Conservation (phyloP, 2,888 invertebrate genomes). For the Metallyticus violacea region DNA sequence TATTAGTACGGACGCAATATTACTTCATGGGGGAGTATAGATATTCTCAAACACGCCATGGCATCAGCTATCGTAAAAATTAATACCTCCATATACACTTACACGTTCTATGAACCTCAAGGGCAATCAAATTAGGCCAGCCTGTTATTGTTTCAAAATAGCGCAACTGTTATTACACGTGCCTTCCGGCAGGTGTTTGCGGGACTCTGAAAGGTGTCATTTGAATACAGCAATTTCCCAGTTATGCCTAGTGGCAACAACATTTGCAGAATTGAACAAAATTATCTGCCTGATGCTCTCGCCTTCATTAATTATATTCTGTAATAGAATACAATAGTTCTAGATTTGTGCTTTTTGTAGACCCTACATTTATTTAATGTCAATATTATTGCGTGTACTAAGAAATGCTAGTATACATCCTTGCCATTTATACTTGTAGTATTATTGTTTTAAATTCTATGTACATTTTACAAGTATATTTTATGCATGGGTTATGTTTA, state of each 20-base stretch:
- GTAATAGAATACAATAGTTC: no score
- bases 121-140: not conserved
- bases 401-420: no score
- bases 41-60: not conserved
- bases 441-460: no score
- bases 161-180: not conserved
- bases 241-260: not conserved
- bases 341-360: no score
- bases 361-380: no score
- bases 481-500: no score
- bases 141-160: no score
- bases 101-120: not conserved
- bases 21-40: no score
- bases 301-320: not conserved
- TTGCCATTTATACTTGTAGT: no score
- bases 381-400: no score
- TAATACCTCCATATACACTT: not conserved
- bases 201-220: not conserved
- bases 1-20: no score
- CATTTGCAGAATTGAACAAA: not conserved
- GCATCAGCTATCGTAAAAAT: not conserved
- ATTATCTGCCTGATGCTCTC: not conserved
- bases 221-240: not conserved
- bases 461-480: no score
- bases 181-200: not conserved